phyloP scores from a whole-genome alignment of 1,140 invertebrate species.

The Liolophura sinensis region DNA sequence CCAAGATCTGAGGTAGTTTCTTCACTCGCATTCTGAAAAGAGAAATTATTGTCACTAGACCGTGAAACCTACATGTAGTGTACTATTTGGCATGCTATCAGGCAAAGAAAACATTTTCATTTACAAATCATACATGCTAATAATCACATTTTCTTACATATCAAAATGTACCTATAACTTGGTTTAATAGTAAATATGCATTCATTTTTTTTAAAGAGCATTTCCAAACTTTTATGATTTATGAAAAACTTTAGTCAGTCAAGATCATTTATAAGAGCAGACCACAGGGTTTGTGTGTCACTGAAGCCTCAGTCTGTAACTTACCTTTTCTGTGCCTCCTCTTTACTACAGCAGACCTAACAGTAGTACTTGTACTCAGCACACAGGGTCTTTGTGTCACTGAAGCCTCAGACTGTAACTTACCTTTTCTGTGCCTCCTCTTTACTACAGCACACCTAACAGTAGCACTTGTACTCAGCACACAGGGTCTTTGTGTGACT shows the following conservation, averaged over 20 bases:
- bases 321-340: constrained; percentile 84
- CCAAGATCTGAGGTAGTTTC: constrained; percentile 96
- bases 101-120: too few relatives aligned
- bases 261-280: too few relatives aligned
- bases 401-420: constrained; percentile 74
- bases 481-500: constrained; percentile 96
- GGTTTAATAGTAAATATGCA: too few relatives aligned
- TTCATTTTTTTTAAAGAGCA: too few relatives aligned
- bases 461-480: constrained; percentile 98
- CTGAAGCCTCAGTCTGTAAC: constrained; percentile 76
- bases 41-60: constrained; percentile 7
- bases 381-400: constrained; percentile 95
- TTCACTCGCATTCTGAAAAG: constrained; percentile 89
- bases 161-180: too few relatives aligned
- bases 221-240: too few relatives aligned
- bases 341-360: constrained; percentile 96
- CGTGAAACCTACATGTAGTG: too few relatives aligned
- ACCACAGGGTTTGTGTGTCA: constrained; percentile 95
- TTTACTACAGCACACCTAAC: constrained; percentile 97
- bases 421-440: constrained; percentile 86
- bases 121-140: too few relatives aligned
- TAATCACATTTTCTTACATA: too few relatives aligned
- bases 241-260: too few relatives aligned
- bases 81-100: too few relatives aligned
- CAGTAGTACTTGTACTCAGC: constrained; percentile 99